Conservation (phyloP, 1,140 invertebrate species). For the Nebria ingens region DNA sequence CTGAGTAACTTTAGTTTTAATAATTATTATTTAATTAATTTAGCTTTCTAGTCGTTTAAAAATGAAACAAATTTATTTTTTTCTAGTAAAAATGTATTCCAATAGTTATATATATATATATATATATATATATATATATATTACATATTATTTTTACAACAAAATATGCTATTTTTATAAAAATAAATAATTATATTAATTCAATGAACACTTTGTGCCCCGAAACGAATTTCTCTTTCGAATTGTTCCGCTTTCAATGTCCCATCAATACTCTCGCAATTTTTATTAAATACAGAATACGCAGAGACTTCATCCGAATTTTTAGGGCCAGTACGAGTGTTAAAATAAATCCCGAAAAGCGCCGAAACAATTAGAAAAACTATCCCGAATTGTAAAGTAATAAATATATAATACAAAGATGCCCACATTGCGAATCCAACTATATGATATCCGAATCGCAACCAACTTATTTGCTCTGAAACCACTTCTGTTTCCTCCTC, state of each 20-base stretch:
- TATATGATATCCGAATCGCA: slow-evolving; percentile 30
- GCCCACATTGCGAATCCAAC: slow-evolving; percentile 53
- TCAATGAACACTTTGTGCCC: slow-evolving; percentile 25
- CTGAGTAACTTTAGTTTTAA: too few relatives aligned
- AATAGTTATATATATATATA: neutral
- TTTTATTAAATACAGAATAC: slow-evolving; percentile 95
- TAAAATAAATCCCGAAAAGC: slow-evolving; percentile 72
- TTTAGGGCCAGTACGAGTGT: slow-evolving; percentile 64
- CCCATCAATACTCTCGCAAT: slow-evolving; percentile 86
- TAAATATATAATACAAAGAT: slow-evolving; percentile 52
- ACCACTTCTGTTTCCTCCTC: neutral
- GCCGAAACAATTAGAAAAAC: slow-evolving; percentile 76
- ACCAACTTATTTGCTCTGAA: slow-evolving; percentile 15
- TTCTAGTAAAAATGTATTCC: neutral
- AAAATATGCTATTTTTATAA: slow-evolving; percentile 1
- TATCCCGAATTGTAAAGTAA: slow-evolving; percentile 79
- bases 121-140: neutral
- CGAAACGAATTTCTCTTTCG: slow-evolving; percentile 71
- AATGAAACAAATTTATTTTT: neutral
- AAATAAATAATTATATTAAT: slow-evolving; percentile 4
- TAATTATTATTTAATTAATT: too few relatives aligned
- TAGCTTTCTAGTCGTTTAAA: too few relatives aligned
- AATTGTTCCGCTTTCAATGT: slow-evolving; percentile 93
- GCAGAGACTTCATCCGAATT: slow-evolving; percentile 74
- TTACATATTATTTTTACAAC: neutral